These are phyloP conservation scores for Vespertilio murinus DNA, from an alignment of 2,797 vertebrate species.

Conservation along the genomic window DNA sequence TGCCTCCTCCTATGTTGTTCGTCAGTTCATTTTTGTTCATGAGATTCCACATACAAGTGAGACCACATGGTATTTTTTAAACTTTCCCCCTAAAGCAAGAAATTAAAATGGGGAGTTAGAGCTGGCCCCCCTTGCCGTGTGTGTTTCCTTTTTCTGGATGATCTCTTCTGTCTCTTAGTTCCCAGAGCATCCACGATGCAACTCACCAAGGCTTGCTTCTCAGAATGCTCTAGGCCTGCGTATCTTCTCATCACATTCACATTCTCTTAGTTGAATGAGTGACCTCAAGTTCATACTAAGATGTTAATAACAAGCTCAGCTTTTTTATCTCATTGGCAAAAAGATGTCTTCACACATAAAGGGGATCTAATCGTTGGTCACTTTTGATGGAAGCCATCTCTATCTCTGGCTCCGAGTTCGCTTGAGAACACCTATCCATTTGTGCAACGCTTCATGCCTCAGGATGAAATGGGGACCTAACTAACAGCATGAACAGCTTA, in stretches of 20 bases:
- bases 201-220: background rate
- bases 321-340: constrained; percentile 3
- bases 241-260: background rate
- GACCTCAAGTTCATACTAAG: background rate
- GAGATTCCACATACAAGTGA: background rate
- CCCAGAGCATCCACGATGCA: background rate
- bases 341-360: background rate
- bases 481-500: background rate
- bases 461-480: background rate
- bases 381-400: background rate
- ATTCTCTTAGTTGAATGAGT: background rate
- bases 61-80: background rate
- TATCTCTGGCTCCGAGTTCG: background rate
- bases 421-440: background rate
- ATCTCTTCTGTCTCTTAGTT: background rate
- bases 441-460: background rate
- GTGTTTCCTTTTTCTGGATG: background rate
- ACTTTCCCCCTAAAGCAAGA: background rate
- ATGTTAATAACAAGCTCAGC: background rate
- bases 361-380: background rate
- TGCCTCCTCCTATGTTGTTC: background rate
- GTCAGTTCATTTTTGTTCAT: background rate
- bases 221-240: background rate
- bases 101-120: constrained; percentile 6
- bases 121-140: background rate